These are phyloP conservation scores for Thecocarcelia acutangulata DNA, from an alignment of 2,888 invertebrate species.

Conservation along the genomic window DNA sequence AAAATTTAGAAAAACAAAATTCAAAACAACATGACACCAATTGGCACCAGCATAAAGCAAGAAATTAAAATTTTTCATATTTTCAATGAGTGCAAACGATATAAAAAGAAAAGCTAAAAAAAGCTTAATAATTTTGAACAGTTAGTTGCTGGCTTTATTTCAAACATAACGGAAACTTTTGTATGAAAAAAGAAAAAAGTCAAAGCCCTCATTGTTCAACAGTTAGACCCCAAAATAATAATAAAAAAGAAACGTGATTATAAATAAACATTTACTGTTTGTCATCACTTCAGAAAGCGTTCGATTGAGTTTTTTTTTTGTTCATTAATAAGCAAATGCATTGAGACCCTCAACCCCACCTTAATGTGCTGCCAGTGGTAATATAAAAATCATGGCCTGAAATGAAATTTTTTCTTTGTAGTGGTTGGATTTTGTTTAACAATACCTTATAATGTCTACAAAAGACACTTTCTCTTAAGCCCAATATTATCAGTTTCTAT, in stretches of 20 bases:
- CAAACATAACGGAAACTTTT: slow-evolving; percentile 60
- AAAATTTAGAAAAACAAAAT: slow-evolving; percentile 5
- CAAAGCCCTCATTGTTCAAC: slow-evolving; percentile 47
- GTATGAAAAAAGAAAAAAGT: slow-evolving; percentile 28
- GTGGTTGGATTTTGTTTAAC: slow-evolving; percentile 30
- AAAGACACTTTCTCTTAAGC: slow-evolving; percentile 63
- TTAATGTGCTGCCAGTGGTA: slow-evolving; percentile 39
- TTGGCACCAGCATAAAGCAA: slow-evolving; percentile 65
- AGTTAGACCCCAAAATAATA: slow-evolving; percentile 12
- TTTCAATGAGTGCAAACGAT: slow-evolving; percentile 51
- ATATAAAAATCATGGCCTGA: slow-evolving; percentile 39
- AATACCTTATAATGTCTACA: slow-evolving; percentile 50
- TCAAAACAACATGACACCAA: slow-evolving; percentile 69
- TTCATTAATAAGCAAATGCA: slow-evolving; percentile 46
- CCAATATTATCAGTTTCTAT: slow-evolving; percentile 20
- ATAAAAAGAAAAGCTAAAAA: slow-evolving; percentile 68
- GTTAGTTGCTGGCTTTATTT: slow-evolving; percentile 4
- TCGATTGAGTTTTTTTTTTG: slow-evolving; percentile 16
- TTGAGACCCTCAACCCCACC: slow-evolving; percentile 58
- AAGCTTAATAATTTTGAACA: slow-evolving; percentile 25
- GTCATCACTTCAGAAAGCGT: slow-evolving; percentile 40
- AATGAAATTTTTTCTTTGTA: slow-evolving; percentile 25
- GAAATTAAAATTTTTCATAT: slow-evolving; percentile 51
- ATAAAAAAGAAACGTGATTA: slow-evolving; percentile 49
- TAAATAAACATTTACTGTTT: slow-evolving; percentile 48